Base-by-base conservation (phyloP, 2,888 invertebrate genomes). In the Troilus luridus region DNA sequence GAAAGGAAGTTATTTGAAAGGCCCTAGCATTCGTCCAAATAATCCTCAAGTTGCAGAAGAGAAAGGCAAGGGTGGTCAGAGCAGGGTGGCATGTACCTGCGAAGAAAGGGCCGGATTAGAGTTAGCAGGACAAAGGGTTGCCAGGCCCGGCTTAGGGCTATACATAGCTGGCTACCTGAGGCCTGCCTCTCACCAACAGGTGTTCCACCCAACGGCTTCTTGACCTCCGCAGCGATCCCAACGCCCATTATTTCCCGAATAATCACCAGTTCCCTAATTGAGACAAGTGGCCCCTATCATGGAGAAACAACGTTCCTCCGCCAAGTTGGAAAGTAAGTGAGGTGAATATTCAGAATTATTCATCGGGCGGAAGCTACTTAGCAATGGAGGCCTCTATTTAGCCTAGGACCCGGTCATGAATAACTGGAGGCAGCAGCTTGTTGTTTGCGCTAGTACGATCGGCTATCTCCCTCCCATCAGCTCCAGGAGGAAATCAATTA, bases 281-380 rank as follows among this genome's bases (percentile, higher is more conserved):
- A 85, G 85, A 85, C 85, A 85, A 85, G 85, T 85, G 54, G 85
- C n/a, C 56, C 21, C 85, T 67, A 21, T 56, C 14, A n/a, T 12
- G 5, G 9, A n/a, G n/a, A 41, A 56, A 85, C 21, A 56, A 58
- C 56, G 12, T n/a, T 12, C 41, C 19, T 19, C 72, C 19, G 56
- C 41, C 56, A 85, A n/a, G 85, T 58, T 56, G n/a, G 58, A 85
- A 85, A 81, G n/a, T 12, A 85, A 85, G 85, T 21, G 56, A 58
- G 85, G 56, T 56, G 56, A 85, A 85, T 85, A 58, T 85, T 85
- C 85, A 85, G 85, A 54, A 85, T 85, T 85, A 85, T 85, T 85
- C 85, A 85, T 56, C 8, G 85, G 14, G 85, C 85, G 56, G 56
- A 85, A 85, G 14, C 56, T 85, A 58, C 58, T 85, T 85, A 85